Evolutionary conservation across 2,888 invertebrate species (phyloP), one percentile per base, ranked within the genome.

Genomic region (Orthosia cruda): DNA sequence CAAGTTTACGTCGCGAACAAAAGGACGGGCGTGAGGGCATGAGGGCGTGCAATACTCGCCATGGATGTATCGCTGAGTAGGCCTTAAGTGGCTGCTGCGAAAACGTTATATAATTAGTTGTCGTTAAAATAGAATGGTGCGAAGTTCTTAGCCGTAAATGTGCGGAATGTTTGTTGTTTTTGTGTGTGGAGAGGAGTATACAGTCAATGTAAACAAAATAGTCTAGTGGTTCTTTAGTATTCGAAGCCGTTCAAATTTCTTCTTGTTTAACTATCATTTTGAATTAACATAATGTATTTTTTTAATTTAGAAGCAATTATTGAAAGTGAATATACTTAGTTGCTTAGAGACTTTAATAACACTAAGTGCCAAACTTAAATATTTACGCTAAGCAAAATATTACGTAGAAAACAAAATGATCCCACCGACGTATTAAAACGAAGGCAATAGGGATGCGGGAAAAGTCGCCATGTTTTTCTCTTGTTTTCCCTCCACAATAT

Each of bases 1-100:
- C 85, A 87, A 87, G 88, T 87, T 88, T 88, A 86, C 74, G 87
- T 69, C 26, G 71, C 55, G 65, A 72, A 88, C 88, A 87, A 87
- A 87, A 75, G 88, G 76, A 69, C 70, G 78, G 86, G 77, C 71
- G 76, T 81, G 82, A 68, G 78, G 86, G 77, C 71, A 74, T 81
- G 82, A 68, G 78, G 86, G 77, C 71, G 76, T 81, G 85, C 78
- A 75, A 58, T 67, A 75, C 77, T 57, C 85, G 74, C 88, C 87
- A 73, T 86, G 54, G 88, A 88, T 84, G 87, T 86, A 88, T 86
- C 75, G 87, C 73, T 83, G 88, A 69, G 85, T 81, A 85, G 77
- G 71, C 88, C 75, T 77, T 88, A 80, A 86, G 86, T 86, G 88
- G 84, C 79, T 77, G 74, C 78, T 63, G 57, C 61, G 74, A 59